These are phyloP conservation scores for Onchidella celtica DNA, from an alignment of 2,888 invertebrate species.

Conservation along the genomic window DNA sequence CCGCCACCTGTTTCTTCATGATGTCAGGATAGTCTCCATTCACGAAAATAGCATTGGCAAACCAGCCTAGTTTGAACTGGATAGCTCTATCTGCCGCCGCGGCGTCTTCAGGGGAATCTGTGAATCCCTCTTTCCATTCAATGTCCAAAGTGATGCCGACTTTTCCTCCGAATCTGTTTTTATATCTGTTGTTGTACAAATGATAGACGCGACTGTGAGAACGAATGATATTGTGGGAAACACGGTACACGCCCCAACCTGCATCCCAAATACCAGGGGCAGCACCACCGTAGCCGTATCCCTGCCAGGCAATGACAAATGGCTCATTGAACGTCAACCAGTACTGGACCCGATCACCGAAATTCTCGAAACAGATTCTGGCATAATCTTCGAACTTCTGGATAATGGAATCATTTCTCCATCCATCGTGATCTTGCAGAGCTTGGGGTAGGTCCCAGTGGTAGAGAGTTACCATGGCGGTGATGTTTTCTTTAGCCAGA, in stretches of 20 bases:
- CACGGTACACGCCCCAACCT: constrained; percentile 82
- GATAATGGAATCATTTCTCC: constrained; percentile 72
- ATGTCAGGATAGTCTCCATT: constrained; percentile 82
- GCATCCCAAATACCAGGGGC: constrained; percentile 61
- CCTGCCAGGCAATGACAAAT: constrained; percentile 65
- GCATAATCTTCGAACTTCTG: constrained; percentile 78
- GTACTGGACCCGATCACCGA: constrained; percentile 80
- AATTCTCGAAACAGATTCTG: constrained; percentile 74
- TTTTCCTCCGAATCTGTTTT: constrained; percentile 46
- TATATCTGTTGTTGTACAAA: constrained; percentile 72
- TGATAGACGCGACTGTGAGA: constrained; percentile 85
- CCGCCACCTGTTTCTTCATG: constrained; percentile 66
- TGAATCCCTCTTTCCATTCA: constrained; percentile 69
- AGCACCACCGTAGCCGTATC: constrained; percentile 61
- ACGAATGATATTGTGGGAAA: constrained; percentile 84
- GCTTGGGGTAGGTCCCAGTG: constrained; percentile 79
- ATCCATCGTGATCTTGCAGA: constrained; percentile 79
- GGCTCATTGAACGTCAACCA: constrained; percentile 92
- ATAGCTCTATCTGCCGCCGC: constrained; percentile 68
- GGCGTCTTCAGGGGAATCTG: constrained; percentile 56
- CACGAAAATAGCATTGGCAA: constrained; percentile 70
- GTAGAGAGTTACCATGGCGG: constrained; percentile 82
- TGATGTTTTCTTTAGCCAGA: constrained; percentile 56
- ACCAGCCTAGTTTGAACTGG: constrained; percentile 76
- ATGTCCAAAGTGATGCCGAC: constrained; percentile 70